Base-by-base conservation (phyloP, 2,113 vertebrate species). In the Gymnobelideus leadbeateri region DNA sequence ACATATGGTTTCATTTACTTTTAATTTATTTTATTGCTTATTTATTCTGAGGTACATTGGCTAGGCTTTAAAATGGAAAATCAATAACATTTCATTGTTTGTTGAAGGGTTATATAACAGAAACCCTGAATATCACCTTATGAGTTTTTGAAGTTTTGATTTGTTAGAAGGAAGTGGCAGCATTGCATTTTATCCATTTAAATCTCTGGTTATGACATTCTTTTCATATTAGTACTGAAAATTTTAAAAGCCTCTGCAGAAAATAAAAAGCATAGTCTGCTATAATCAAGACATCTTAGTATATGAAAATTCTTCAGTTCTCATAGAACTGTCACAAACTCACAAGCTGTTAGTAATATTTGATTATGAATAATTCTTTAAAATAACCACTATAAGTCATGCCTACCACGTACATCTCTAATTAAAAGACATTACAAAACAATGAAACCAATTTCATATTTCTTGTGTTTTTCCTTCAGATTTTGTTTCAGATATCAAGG, bases 111-210 rank as follows among this genome's bases (percentile, higher is more conserved):
- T 96, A 89, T 91, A 49, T 92, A 96, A 94, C 94, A 46, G 47
- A 89, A 97, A 50, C 50, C 91, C 94, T 95, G 95, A 47, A 43
- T 95, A 90, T 95, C 96, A 91, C 92, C 23, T 47, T 97, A 47
- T 96, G 92, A 97, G 95, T 97, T 97, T 91, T 89, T 93, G 93
- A 97, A 96, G 95, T 97, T 95, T 95, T 53, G 28, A 97, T 93
- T 55, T 97, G 23, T 54, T 94, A 31, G 91, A 94, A 26, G 93
- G 77, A 46, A 92, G 52, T 96, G 11, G 14, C 52, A 84, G 51
- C 23, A 91, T 94, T 98, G 53, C 93, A 55, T 95, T 93, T 95
- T 68, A 89, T 94, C 51, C 89, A 51, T 43, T 84, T 84, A 68
- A 94, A 91, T 53, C 43, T 93, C 25, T 92, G 61, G 94, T 91